Evolutionary conservation across 2,113 vertebrate species (phyloP).

Genomic region (Perognathus longimembris): DNA sequence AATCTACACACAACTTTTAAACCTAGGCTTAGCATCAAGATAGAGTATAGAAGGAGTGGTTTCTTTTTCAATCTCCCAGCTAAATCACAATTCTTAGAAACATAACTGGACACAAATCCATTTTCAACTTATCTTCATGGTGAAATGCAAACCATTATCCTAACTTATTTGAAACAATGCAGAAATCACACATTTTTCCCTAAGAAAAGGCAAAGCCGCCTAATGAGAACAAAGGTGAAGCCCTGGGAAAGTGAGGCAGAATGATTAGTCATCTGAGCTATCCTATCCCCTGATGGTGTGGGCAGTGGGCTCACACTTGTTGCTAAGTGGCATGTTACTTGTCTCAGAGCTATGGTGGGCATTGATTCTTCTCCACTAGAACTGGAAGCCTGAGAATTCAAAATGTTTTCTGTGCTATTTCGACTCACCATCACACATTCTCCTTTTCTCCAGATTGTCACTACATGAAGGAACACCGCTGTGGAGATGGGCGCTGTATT

Average conservation of each 20-base stretch:
- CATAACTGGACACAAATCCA: neutral
- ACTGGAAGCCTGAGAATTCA: fast-evolving
- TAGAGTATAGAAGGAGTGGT: neutral
- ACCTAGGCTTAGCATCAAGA: neutral
- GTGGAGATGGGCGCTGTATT: slow-evolving; percentile 95
- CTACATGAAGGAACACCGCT: slow-evolving; percentile 88
- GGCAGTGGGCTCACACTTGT: no score
- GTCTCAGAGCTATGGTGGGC: neutral
- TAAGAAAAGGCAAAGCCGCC: neutral
- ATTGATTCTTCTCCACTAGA: neutral
- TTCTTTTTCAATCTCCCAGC: neutral
- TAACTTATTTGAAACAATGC: neutral
- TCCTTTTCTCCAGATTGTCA: slow-evolving; percentile 88
- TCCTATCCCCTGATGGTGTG: neutral
- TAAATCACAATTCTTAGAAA: neutral
- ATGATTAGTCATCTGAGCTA: neutral
- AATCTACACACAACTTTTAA: neutral
- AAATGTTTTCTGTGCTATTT: neutral
- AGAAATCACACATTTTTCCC: neutral
- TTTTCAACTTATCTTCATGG: neutral
- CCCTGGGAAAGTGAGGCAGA: neutral
- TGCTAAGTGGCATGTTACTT: neutral
- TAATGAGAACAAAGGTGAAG: neutral
- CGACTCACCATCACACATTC: fast-evolving
- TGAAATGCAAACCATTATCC: neutral